A percentile compares a stretch with the other conserved stretches of the same genome.
phyloP scores from a whole-genome alignment of 2,888 invertebrate species.

The Chironomus riparius region DNA sequence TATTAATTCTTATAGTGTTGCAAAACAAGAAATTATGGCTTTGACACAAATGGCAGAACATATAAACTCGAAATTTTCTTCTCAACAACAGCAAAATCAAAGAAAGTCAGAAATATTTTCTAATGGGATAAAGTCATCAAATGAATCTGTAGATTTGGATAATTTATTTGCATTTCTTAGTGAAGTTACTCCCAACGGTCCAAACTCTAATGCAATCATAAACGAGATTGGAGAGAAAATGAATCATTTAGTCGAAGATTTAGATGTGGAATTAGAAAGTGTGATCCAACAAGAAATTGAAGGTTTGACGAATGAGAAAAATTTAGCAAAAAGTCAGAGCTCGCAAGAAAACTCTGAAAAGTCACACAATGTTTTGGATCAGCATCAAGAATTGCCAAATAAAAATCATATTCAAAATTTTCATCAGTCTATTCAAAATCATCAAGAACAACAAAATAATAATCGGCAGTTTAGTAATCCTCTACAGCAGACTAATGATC shows the following conservation, averaged over 20 bases:
- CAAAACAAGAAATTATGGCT: constrained; percentile 59
- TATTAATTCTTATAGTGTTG: constrained; percentile 47
- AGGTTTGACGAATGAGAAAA: constrained; percentile 43
- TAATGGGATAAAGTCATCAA: constrained; percentile 29
- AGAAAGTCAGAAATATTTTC: not conserved
- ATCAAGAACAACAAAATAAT: not conserved
- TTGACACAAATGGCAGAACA: constrained; percentile 66
- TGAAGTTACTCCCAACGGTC: constrained; percentile 55
- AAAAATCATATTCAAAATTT: constrained; percentile 11
- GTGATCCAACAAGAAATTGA: constrained; percentile 55
- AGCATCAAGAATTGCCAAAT: too few species aligned
- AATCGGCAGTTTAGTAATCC: not conserved
- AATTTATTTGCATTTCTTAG: constrained; percentile 84
- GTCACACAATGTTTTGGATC: too few species aligned
- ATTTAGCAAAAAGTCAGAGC: not conserved
- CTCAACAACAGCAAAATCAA: constrained; percentile 25
- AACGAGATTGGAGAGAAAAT: constrained; percentile 79
- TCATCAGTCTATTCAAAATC: not conserved
- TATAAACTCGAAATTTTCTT: constrained; percentile 51
- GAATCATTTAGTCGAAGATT: constrained; percentile 71
- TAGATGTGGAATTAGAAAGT: constrained; percentile 65
- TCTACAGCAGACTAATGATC: constrained; percentile 30
- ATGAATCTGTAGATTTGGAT: constrained; percentile 77
- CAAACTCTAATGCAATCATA: constrained; percentile 55
- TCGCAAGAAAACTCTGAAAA: too few species aligned